These are phyloP conservation scores for Caenorhabditis latens DNA, from an alignment of 1,140 invertebrate genomes.

Conservation along the genomic window DNA sequence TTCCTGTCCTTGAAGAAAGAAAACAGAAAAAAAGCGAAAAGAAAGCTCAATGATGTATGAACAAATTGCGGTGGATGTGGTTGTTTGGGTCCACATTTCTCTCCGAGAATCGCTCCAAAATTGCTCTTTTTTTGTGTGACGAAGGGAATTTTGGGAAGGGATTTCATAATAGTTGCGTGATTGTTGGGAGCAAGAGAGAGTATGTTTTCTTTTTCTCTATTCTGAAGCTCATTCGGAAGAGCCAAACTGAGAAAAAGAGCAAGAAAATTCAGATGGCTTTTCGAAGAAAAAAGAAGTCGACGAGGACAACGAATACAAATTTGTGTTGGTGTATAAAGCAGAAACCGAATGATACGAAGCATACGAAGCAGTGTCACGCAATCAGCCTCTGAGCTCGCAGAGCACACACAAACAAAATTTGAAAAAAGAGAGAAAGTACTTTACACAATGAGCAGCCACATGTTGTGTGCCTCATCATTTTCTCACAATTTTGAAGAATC, in stretches of 20 bases:
- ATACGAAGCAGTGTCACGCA: conserved; percentile 36
- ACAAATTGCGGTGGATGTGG: background rate
- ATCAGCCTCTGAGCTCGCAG: conserved; percentile 16
- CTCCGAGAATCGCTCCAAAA: conserved; percentile 5
- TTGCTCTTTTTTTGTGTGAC: conserved; percentile 24
- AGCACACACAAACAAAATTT: conserved; percentile 7
- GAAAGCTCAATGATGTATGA: conserved; percentile 47
- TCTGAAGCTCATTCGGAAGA: background rate
- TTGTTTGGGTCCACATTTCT: background rate
- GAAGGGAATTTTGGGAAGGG: background rate
- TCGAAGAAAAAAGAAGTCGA: background rate
- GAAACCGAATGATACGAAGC: conserved; percentile 18
- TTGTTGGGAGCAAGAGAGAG: conserved; percentile 13
- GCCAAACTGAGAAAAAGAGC: conserved; percentile 14
- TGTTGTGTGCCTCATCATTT: conserved; percentile 18
- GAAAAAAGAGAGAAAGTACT: conserved; percentile 28
- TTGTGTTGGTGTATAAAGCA: background rate
- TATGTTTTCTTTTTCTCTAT: background rate
- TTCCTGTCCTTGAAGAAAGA: background rate
- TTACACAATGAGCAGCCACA: conserved; percentile 38
- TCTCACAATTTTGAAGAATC: background rate
- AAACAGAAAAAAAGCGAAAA: background rate
- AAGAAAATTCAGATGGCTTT: background rate
- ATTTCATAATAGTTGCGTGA: conserved; percentile 51
- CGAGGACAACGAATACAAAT: background rate